Conservation (phyloP, 2,888 invertebrate species). For the Phortica magna region DNA sequence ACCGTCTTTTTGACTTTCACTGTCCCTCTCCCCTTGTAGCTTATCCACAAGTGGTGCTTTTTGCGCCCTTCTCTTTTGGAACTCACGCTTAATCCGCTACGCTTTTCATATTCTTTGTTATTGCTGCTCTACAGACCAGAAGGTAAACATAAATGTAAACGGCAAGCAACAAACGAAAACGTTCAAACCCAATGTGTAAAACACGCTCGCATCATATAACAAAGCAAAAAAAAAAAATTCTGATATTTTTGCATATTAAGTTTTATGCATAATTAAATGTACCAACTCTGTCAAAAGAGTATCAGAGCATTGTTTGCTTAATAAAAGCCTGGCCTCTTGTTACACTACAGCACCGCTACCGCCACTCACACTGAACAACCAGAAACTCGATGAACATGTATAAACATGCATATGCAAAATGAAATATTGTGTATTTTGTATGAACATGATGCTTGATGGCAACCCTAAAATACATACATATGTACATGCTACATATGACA, state of each 20-base stretch:
- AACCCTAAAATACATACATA: neutral
- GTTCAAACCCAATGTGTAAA: neutral
- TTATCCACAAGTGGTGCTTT: no score
- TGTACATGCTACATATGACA: no score
- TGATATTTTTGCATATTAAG: slow-evolving; percentile 41
- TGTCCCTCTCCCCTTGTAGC: no score
- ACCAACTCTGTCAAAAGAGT: slow-evolving; percentile 26
- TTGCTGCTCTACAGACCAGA: slow-evolving; percentile 56
- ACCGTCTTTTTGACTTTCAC: no score
- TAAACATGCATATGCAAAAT: neutral
- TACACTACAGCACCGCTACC: neutral
- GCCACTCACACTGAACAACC: neutral
- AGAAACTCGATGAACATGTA: neutral
- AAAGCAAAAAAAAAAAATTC: slow-evolving; percentile 14
- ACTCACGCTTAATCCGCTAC: neutral
- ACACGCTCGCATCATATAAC: neutral
- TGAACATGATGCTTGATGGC: slow-evolving; percentile 8
- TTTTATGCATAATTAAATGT: slow-evolving; percentile 67
- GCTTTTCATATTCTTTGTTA: slow-evolving; percentile 43
- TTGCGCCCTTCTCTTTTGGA: no score
- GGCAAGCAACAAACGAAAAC: slow-evolving; percentile 39
- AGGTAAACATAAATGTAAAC: slow-evolving; percentile 56
- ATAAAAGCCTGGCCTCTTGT: neutral
- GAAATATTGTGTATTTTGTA: slow-evolving; percentile 15
- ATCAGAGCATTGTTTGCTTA: neutral